Base-by-base conservation (phyloP, 2,888 invertebrate genomes). In the Dasysyrphus albostriatus region DNA sequence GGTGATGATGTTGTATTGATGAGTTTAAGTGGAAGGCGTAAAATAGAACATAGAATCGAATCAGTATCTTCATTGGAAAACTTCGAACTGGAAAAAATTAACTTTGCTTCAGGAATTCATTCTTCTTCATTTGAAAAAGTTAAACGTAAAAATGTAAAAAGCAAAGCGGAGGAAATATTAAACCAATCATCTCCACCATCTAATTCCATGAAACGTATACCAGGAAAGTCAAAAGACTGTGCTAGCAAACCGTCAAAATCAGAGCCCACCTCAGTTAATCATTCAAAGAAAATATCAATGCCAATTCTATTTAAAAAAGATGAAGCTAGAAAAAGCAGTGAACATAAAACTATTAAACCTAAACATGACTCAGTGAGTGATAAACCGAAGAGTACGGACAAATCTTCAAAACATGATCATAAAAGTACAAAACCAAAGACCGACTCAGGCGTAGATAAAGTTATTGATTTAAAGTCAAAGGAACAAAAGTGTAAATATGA, bases 11-110 rank as follows among this genome's bases (percentile, higher is more conserved):
- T 63, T 16, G 24, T 37, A n/a, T 14, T 19, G 19, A 74, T 37
- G n/a, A 72, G 44, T 24, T 67, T 51, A 16, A 14, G 39, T 19
- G 10, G 37, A 1, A 78, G 32, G 4, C 24, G 19, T 3, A 47
- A 37, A 39, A 1, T 39, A 8, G 56, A 4, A 9, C 29, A 9
- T 49, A 39, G 61, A 5, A 54, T 47, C n/a, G 32, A 34, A 56
- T 32, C 32, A 9, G 14, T 14, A n/a, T 67, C 59, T 16, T 77
- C 77, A 6, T 44, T 49, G 10, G 44, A 73, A 29, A 47, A 59
- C 12, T 6, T 24, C 8, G 14, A 14, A 34, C 32, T 58, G 10
- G 51, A 69, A 8, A 8, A 9, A 4, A 47, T 19, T 12, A 44
- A 44, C 4, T 39, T 42, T n/a, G 44, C 12, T 8, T 44, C 32